Conservation (phyloP, 1,140 invertebrate genomes). For the Cyclargus thomasi region DNA sequence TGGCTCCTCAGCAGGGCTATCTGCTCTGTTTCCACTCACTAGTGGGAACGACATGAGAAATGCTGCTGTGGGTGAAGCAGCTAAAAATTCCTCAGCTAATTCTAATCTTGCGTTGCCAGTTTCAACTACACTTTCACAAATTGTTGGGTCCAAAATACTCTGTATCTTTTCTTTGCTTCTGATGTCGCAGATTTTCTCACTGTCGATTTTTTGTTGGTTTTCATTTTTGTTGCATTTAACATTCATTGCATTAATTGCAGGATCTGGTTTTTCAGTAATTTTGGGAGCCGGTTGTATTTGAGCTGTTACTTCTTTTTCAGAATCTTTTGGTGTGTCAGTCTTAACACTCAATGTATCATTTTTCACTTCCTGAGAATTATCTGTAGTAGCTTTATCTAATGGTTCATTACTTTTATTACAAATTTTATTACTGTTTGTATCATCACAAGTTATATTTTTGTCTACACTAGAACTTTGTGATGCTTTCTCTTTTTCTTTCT, state of each 20-base stretch:
- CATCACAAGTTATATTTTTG: background rate
- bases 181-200: slow-evolving; percentile 38
- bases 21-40: slow-evolving; percentile 75
- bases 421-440: background rate
- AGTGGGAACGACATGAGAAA: slow-evolving; percentile 85
- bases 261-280: slow-evolving; percentile 19
- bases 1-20: slow-evolving; percentile 65
- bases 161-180: slow-evolving; percentile 67
- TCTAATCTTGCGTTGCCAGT: slow-evolving; percentile 78
- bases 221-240: slow-evolving; percentile 34
- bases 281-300: slow-evolving; percentile 7
- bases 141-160: slow-evolving; percentile 66
- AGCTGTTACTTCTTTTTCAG: background rate
- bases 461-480: background rate
- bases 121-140: slow-evolving; percentile 74
- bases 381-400: background rate
- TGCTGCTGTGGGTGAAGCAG: slow-evolving; percentile 85
- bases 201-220: too few species aligned
- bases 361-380: background rate
- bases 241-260: slow-evolving; percentile 18
- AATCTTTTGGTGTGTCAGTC: background rate
- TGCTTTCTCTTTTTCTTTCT: background rate
- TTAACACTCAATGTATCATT: background rate
- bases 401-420: background rate
- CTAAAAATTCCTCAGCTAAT: slow-evolving; percentile 84